Base-by-base conservation (phyloP, 2,888 invertebrate genomes). In the Gastracanthus pulcherrimus region DNA sequence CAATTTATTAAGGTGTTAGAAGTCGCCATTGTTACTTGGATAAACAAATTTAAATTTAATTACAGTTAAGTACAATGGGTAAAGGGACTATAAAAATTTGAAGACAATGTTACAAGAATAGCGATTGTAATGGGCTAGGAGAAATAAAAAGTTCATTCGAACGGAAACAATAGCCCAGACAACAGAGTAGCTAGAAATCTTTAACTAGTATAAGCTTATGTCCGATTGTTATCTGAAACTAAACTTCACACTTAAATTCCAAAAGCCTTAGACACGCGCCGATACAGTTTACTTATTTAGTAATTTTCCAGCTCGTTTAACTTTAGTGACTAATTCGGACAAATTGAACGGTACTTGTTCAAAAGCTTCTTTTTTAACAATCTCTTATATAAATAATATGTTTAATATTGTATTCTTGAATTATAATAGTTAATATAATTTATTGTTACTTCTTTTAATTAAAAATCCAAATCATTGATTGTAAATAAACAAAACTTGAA, bases 1-100 rank as follows among this genome's bases (percentile, higher is more conserved):
- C 77, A 62, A 71, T 71, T 71, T 78, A 71, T 70, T 11, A n/a
- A 58, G 51, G 62, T 71, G 71, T 71, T 51, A 51, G 26, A 1
- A 26, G 64, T 23, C 7, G 31, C 48, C 58, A 74, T 67, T 79
- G 79, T 77, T 70, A 19, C 19, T 11, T 31, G 45, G 16, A 34
- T 67, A 48, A 79, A 67, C 72, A 79, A 79, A 79, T 79, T 79
- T 74, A 64, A 55, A 79, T 79, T 79, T 72, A 74, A 79, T 72
- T 79, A 38, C 62, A 62, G 60, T 26, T 70, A 70, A 64, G 34
- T 66, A 76, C 67, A 67, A 67, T 66, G 31, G 76, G 38, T 38
- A n/a, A 58, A 23, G 38, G 29, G 31, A 31, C 23, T 29, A 16
- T 34, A 58, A 76, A 62, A 78, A 51, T 62, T 13, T 38, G n/a